Evolutionary conservation across 2,797 vertebrate species (phyloP).

Genomic region (Hippocampus kuda): DNA sequence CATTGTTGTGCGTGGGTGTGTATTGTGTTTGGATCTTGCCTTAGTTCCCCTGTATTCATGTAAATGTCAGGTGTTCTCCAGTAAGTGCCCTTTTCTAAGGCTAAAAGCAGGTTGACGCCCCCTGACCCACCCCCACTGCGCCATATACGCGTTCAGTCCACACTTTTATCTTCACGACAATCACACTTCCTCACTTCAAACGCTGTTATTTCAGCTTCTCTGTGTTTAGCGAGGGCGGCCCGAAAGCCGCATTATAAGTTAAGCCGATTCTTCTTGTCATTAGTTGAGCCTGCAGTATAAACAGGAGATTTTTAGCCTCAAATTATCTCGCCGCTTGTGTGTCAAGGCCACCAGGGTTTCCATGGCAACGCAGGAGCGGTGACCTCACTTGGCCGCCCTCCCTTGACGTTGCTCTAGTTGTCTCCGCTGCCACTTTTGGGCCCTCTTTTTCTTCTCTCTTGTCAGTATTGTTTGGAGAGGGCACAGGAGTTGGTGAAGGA

Average conservation of each 20-base stretch:
- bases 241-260: conserved; percentile 17
- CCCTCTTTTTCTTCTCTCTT: conserved; percentile 11
- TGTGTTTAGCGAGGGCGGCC: conserved; percentile 35
- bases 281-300: conserved; percentile 28
- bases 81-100: conserved; percentile 24
- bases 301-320: conserved; percentile 15
- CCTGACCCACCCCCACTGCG: not conserved
- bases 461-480: conserved; percentile 19
- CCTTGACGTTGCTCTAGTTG: conserved; percentile 40
- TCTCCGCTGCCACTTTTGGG: conserved; percentile 23
- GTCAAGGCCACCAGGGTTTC: conserved; percentile 37
- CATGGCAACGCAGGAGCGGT: conserved; percentile 41
- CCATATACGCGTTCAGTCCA: not conserved
- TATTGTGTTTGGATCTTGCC: conserved; percentile 14
- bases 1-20: conserved; percentile 36
- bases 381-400: conserved; percentile 45
- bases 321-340: conserved; percentile 12
- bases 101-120: conserved; percentile 16
- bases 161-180: conserved; percentile 49
- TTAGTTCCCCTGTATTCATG: conserved; percentile 32
- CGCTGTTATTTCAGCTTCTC: conserved; percentile 62
- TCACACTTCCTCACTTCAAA: conserved; percentile 58
- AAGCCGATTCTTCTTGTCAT: conserved; percentile 35
- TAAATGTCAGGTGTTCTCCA: conserved; percentile 42
- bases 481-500: conserved; percentile 32